Conservation (phyloP, 2,113 vertebrate species). For the Toxotes jaculatrix region DNA sequence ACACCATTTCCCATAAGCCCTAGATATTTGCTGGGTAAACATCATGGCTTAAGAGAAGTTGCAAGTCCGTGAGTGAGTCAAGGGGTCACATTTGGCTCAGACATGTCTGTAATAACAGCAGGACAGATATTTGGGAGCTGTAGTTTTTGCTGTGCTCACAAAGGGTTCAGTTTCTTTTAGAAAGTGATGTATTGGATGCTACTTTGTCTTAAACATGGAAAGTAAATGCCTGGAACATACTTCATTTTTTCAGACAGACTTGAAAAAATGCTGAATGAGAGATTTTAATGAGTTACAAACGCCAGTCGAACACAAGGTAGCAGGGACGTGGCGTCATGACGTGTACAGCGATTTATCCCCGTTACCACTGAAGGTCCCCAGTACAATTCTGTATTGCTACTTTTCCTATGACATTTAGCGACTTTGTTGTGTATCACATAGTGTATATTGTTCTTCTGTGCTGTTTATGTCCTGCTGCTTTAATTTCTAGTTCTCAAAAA, state of each 20-base stretch:
- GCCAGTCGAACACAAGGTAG: not conserved
- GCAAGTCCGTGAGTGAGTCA: not conserved
- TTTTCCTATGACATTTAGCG: not conserved
- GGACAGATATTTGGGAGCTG: too few relatives aligned
- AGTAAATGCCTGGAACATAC: not conserved
- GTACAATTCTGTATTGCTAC: not conserved
- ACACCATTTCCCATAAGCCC: too few relatives aligned
- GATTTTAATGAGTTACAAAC: not conserved
- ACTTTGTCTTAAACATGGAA: not conserved
- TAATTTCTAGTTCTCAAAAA: constrained; percentile 20
- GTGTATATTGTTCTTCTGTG: not conserved
- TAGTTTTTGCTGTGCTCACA: too few relatives aligned
- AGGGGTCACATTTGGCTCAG: not conserved
- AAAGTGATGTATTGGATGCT: too few relatives aligned
- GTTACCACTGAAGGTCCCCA: not conserved
- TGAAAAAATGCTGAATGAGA: not conserved
- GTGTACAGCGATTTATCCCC: not conserved
- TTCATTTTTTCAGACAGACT: not conserved
- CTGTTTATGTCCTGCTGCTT: constrained; percentile 2
- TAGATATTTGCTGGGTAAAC: not conserved
- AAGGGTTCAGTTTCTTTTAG: too few relatives aligned
- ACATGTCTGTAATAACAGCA: not conserved
- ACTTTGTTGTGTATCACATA: not conserved
- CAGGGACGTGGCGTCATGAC: not conserved
- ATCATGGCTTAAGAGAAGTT: not conserved